phyloP scores from a whole-genome alignment of 2,888 invertebrate genomes.

The Teleiodes luculella region DNA sequence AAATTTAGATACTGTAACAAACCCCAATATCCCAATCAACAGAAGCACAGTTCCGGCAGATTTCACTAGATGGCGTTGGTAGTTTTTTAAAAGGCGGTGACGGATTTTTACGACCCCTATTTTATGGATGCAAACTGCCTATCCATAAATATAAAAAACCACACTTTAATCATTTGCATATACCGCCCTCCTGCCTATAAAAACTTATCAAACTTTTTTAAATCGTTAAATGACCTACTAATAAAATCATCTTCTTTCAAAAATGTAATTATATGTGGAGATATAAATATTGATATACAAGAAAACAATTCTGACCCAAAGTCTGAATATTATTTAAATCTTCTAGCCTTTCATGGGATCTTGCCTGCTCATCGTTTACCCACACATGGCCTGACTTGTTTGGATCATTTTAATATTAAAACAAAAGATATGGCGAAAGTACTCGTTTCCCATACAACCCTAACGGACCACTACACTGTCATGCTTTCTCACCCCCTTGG shows the following conservation, averaged over 20 bases:
- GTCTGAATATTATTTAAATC: neutral
- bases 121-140: neutral
- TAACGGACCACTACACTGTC: constrained; percentile 1
- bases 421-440: neutral
- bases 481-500: neutral
- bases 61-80: too few species aligned
- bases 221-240: neutral
- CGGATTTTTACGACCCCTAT: too few species aligned
- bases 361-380: neutral
- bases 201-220: too few species aligned
- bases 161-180: neutral
- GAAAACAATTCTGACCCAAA: neutral
- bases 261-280: neutral
- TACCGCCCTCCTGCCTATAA: neutral
- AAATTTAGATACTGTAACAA: too few species aligned
- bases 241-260: neutral
- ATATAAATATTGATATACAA: too few species aligned
- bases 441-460: neutral
- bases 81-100: too few species aligned
- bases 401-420: constrained; percentile 6
- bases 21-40: too few species aligned
- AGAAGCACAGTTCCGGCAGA: too few species aligned
- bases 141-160: neutral
- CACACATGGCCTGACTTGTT: constrained; percentile 1
- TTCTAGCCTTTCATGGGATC: constrained; percentile 1